A percentile compares a stretch with the other conserved stretches of the same genome.
These are phyloP conservation scores for Aphaenogaster floridana DNA, from an alignment of 1,140 invertebrate genomes.

Conservation along the genomic window DNA sequence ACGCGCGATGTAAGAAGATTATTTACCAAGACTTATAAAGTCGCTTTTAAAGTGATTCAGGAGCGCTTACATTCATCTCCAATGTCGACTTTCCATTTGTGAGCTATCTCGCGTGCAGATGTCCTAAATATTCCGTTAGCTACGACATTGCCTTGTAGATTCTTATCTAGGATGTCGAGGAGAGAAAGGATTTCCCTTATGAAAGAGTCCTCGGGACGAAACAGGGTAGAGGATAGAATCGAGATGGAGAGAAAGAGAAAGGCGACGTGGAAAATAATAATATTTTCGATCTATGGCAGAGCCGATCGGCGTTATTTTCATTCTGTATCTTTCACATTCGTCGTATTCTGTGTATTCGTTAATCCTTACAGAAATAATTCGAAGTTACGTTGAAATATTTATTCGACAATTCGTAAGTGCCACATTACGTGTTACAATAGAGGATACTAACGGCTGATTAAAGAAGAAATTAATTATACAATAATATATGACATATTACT, in stretches of 20 bases:
- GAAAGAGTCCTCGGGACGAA: conserved; percentile 78
- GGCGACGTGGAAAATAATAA: conserved; percentile 39
- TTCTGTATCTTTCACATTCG: conserved; percentile 35
- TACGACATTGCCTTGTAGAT: conserved; percentile 75
- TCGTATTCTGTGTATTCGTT: background rate
- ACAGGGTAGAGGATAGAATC: conserved; percentile 73
- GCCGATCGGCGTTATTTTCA: conserved; percentile 45
- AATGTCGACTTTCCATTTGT: conserved; percentile 61
- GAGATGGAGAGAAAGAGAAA: conserved; percentile 31
- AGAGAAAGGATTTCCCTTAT: conserved; percentile 70
- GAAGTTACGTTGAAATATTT: conserved; percentile 8
- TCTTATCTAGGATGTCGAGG: conserved; percentile 70
- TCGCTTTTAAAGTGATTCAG: conserved; percentile 8
- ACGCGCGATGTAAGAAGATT: background rate
- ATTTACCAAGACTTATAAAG: background rate
- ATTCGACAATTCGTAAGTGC: conserved; percentile 49
- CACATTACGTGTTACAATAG: conserved; percentile 40
- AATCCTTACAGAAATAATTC: background rate
- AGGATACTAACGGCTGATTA: conserved; percentile 23
- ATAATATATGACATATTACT: background rate
- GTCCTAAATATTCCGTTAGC: conserved; percentile 67
- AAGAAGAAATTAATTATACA: background rate
- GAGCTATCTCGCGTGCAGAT: conserved; percentile 66
- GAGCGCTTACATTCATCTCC: conserved; percentile 37
- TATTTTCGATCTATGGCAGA: conserved; percentile 43